Percentiles rank a stretch among this genome's conserved stretches.
Conservation (phyloP, 1,140 invertebrate genomes). For the Octopus bimaculoides region DNA sequence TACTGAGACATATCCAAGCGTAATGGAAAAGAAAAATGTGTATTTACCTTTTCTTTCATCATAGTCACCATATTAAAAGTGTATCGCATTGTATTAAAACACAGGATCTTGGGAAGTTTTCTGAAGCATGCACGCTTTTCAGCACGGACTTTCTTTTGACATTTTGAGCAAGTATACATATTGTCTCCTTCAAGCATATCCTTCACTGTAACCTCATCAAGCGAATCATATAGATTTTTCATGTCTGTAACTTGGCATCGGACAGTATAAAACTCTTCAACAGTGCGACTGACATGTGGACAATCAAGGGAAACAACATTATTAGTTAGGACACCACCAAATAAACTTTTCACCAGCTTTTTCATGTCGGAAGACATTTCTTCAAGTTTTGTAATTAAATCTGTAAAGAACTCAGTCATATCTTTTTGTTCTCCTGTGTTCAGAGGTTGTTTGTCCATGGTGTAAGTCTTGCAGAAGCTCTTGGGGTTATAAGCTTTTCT, state of each 20-base stretch:
- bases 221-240: slow-evolving; percentile 89
- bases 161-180: slow-evolving; percentile 95
- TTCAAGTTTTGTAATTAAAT: slow-evolving; percentile 91
- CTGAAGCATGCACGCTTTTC: slow-evolving; percentile 94
- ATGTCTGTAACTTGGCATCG: slow-evolving; percentile 94
- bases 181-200: slow-evolving; percentile 95
- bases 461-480: slow-evolving; percentile 93
- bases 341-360: slow-evolving; percentile 83
- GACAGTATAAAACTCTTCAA: slow-evolving; percentile 95
- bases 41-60: slow-evolving; percentile 96
- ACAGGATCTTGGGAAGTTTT: slow-evolving; percentile 86
- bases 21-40: slow-evolving; percentile 94
- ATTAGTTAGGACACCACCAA: slow-evolving; percentile 89
- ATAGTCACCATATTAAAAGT: slow-evolving; percentile 97
- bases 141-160: slow-evolving; percentile 88
- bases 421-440: slow-evolving; percentile 97
- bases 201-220: slow-evolving; percentile 94
- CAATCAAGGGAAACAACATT: slow-evolving; percentile 92
- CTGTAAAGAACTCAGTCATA: slow-evolving; percentile 97
- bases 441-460: slow-evolving; percentile 87
- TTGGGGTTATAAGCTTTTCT: slow-evolving; percentile 92
- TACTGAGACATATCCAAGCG: slow-evolving; percentile 90
- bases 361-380: slow-evolving; percentile 92
- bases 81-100: slow-evolving; percentile 97
- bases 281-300: slow-evolving; percentile 86